Conservation (phyloP, 2,797 vertebrate genomes). For the Adrianichthys oophorus region DNA sequence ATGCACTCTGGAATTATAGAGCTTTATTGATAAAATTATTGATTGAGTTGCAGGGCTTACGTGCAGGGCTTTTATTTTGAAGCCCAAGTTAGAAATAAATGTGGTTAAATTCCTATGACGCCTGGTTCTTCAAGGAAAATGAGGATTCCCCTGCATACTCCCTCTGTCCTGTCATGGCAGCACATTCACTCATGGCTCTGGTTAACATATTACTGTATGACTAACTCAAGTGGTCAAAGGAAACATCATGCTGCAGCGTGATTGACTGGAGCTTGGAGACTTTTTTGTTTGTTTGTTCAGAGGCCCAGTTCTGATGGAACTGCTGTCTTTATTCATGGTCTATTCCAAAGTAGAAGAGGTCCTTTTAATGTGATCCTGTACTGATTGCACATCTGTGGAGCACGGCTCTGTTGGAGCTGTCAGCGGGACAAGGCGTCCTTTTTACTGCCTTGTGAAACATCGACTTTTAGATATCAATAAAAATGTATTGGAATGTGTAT, state of each 20-base stretch:
- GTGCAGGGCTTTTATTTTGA: too few relatives aligned
- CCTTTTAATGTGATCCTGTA: conserved; percentile 24
- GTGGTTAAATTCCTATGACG: too few relatives aligned
- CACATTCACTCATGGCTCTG: conserved; percentile 45
- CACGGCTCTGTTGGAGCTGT: background rate
- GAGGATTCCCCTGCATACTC: background rate
- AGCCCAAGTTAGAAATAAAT: too few relatives aligned
- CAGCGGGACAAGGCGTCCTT: background rate
- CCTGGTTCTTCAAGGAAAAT: too few relatives aligned
- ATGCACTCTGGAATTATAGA: too few relatives aligned
- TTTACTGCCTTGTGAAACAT: background rate
- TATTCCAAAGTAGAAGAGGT: conserved; percentile 20
- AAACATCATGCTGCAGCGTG: conserved; percentile 35
- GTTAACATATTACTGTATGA: conserved; percentile 58
- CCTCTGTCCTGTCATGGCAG: conserved; percentile 23
- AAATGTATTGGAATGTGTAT: too few relatives aligned
- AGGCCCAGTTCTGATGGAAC: conserved; percentile 45
- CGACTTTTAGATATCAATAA: conserved; percentile 5
- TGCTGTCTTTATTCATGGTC: conserved; percentile 34
- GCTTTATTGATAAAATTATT: too few relatives aligned
- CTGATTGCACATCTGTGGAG: conserved; percentile 8
- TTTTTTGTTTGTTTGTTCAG: conserved; percentile 53
- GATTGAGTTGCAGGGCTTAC: too few relatives aligned
- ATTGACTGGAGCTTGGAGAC: conserved; percentile 47
- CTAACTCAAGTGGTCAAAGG: conserved; percentile 49